Base-by-base conservation (phyloP, 2,888 invertebrate genomes). In the Synanthedon myopaeformis region DNA sequence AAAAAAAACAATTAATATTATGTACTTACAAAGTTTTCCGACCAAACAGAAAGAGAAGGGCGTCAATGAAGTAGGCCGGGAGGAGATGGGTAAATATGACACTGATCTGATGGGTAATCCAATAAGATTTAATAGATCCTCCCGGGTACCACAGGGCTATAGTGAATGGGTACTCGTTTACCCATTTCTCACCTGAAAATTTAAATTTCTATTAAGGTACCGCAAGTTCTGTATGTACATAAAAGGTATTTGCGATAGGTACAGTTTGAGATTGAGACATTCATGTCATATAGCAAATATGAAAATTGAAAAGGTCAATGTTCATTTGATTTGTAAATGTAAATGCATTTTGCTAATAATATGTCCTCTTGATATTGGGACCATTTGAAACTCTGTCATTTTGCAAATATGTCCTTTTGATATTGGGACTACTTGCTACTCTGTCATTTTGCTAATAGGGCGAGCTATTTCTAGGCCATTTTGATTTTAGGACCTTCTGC, bases 61-160 rank as follows among this genome's bases (percentile, higher is more conserved):
- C 86, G 65, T 96, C 96, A 3, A 94, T 89, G 4, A 94, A 69
- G 61, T 94, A 94, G 0, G 96, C 95, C 0, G 95, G 96, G 11
- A 95, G 60, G 1, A 91, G 83, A 63, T 96, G 96, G 2, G 92
- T 89, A 57, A 94, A 89, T 51, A 94, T 79, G 0, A 93, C 90
- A 45, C 90, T 88, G 1, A 94, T 62, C 58, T 89, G 83, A 66
- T 95, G 94, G 1, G 89, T 74, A 41, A 91, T 76, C 73, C 90
- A 92, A 61, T 89, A 93, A 0, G 92, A 90, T 60, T 93, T 93
- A 41, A 93, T 89, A 53, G 89, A 89, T 0, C 95, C 95, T 0
- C 93, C 92, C 0, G 93, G 92, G 73, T 93, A 94, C 92, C 96
- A 94, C 4, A 95, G 85, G 0, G 93, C 91, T 42, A 92, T 86